Percentiles rank a stretch among this genome's conserved stretches.
Evolutionary conservation across 2,797 vertebrate species (phyloP).

Genomic region (Cheracebus regulus): DNA sequence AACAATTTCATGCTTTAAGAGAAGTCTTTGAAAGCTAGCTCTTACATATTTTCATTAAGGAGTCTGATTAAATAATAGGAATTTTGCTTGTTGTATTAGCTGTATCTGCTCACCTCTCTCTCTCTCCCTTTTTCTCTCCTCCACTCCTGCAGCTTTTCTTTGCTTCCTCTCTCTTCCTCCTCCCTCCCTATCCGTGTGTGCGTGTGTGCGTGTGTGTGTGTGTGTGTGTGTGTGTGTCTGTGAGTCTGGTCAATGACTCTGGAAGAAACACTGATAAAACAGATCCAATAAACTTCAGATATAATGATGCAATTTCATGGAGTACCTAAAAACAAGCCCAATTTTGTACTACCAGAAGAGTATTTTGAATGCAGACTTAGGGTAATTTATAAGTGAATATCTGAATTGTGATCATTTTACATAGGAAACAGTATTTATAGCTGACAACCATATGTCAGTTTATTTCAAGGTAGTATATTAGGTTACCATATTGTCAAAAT

Average conservation of each 20-base stretch:
- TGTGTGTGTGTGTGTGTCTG: too few species aligned
- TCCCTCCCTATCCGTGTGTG: neutral
- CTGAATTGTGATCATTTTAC: neutral
- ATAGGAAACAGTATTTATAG: neutral
- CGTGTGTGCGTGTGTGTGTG: neutral
- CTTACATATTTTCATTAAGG: constrained; percentile 71
- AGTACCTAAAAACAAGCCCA: neutral
- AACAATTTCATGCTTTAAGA: constrained; percentile 76
- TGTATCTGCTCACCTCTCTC: neutral
- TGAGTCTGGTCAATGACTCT: neutral
- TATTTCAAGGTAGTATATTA: constrained; percentile 37
- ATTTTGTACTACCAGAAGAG: neutral
- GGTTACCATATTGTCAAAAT: constrained; percentile 22
- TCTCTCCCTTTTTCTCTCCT: neutral
- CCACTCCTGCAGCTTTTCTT: neutral
- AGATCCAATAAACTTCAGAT: neutral
- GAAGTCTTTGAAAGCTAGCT: constrained; percentile 66
- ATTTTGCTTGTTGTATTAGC: constrained; percentile 52
- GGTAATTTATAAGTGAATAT: neutral
- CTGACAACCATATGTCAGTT: neutral
- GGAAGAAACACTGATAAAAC: neutral
- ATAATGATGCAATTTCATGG: neutral
- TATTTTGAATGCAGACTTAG: neutral
- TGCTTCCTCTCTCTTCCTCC: neutral
- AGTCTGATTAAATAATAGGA: constrained; percentile 59